These are phyloP conservation scores for Galeopterus variegatus DNA, from an alignment of 2,113 vertebrate genomes.

Conservation along the genomic window DNA sequence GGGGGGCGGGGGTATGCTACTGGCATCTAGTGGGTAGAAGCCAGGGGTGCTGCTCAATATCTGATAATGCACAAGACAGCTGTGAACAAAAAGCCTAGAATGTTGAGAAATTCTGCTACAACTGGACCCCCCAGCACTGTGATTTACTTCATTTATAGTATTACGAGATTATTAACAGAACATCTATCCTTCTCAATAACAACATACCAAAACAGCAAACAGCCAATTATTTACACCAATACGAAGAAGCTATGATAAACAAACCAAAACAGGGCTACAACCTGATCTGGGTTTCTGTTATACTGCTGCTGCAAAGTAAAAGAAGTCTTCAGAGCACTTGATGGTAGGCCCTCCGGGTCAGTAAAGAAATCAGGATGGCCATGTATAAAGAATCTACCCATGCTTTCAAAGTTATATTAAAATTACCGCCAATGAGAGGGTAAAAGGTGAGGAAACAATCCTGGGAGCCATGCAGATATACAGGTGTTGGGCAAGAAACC, in stretches of 20 bases:
- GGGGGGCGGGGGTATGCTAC: neutral
- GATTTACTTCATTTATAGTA: conserved; percentile 45
- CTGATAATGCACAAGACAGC: neutral
- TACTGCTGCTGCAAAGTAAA: neutral
- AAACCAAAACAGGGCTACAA: neutral
- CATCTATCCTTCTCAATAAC: conserved; percentile 39
- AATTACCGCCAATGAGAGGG: conserved; percentile 30
- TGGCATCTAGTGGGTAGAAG: neutral
- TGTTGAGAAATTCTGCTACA: neutral
- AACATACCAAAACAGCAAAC: neutral
- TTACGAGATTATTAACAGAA: conserved; percentile 63
- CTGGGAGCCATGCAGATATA: conserved; percentile 50
- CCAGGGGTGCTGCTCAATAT: neutral
- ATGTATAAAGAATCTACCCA: conserved; percentile 54
- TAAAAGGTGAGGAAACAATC: conserved; percentile 62
- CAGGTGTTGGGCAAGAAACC: conserved; percentile 68
- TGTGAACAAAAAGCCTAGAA: neutral
- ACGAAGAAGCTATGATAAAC: neutral
- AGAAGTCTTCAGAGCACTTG: neutral
- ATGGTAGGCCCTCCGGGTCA: neutral
- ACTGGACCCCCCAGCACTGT: neutral
- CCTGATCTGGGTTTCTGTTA: neutral
- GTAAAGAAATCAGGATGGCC: conserved; percentile 31
- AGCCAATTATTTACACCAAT: conserved; percentile 24
- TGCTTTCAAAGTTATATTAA: conserved; percentile 65